A percentile compares a stretch with the other conserved stretches of the same genome.
These are phyloP conservation scores for Micromys minutus DNA, from an alignment of 2,113 vertebrate genomes.

Conservation along the genomic window DNA sequence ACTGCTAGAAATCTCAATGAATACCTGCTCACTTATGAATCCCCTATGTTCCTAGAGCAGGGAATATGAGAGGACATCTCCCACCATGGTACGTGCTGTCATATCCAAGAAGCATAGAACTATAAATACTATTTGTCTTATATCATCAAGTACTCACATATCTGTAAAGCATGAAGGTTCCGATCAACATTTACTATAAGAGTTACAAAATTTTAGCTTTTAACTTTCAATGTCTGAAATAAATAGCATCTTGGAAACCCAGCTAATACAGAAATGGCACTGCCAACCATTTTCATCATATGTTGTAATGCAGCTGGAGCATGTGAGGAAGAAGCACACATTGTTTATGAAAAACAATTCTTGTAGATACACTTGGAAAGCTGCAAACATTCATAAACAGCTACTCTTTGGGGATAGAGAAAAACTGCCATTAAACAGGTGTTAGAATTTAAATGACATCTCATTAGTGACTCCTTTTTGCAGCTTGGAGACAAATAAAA, in stretches of 20 bases:
- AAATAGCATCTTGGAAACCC: slow-evolving; percentile 68
- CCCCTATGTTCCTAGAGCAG: slow-evolving; percentile 49
- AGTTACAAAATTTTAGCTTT: slow-evolving; percentile 74
- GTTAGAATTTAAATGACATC: slow-evolving; percentile 91
- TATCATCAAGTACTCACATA: slow-evolving; percentile 76
- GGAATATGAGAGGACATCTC: slow-evolving; percentile 53
- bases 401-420: slow-evolving; percentile 88
- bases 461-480: slow-evolving; percentile 89
- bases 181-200: slow-evolving; percentile 81
- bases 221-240: slow-evolving; percentile 70
- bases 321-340: slow-evolving; percentile 77
- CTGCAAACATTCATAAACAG: slow-evolving; percentile 89
- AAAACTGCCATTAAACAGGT: slow-evolving; percentile 91
- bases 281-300: slow-evolving; percentile 71
- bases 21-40: slow-evolving; percentile 45
- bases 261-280: slow-evolving; percentile 79
- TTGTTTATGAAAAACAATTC: slow-evolving; percentile 87
- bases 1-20: slow-evolving; percentile 29
- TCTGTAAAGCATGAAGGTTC: slow-evolving; percentile 78
- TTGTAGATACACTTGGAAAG: slow-evolving; percentile 86
- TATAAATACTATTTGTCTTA: slow-evolving; percentile 74
- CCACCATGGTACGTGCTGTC: slow-evolving; percentile 72
- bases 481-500: slow-evolving; percentile 88
- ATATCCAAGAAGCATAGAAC: slow-evolving; percentile 78
- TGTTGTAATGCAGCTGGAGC: slow-evolving; percentile 65